Percentiles rank a stretch among this genome's conserved stretches.
phyloP scores from a whole-genome alignment of 2,888 invertebrate genomes.

The Arenicola marina region DNA sequence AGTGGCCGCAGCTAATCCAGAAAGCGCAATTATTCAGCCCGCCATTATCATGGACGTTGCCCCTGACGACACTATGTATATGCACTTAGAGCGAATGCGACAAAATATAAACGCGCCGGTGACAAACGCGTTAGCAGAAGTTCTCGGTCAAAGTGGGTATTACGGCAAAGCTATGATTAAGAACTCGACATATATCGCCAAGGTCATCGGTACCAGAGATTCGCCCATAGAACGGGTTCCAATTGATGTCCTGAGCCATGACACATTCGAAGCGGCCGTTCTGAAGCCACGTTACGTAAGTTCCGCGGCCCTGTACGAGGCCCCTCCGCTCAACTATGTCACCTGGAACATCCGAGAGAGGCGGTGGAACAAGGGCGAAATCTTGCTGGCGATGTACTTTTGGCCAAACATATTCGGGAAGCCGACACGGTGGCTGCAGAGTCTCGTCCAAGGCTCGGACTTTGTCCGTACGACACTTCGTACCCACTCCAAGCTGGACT shows the following conservation, averaged over 20 bases:
- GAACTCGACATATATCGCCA: constrained; percentile 47
- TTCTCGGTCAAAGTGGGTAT: constrained; percentile 46
- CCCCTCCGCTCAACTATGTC: constrained; percentile 48
- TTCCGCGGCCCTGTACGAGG: constrained; percentile 42
- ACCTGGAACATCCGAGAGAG: constrained; percentile 50
- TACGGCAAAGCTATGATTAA: constrained; percentile 51
- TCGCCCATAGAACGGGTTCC: constrained; percentile 47
- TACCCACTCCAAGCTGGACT: constrained; percentile 44
- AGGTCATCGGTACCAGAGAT: constrained; percentile 43
- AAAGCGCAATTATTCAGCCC: constrained; percentile 49
- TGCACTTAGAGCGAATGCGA: constrained; percentile 48
- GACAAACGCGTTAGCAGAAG: constrained; percentile 44
- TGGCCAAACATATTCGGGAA: constrained; percentile 44
- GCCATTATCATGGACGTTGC: constrained; percentile 44
- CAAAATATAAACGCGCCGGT: constrained; percentile 48
- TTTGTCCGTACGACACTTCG: constrained; percentile 45
- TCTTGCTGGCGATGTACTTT: constrained; percentile 47
- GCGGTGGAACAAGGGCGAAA: constrained; percentile 50
- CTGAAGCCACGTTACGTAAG: constrained; percentile 45
- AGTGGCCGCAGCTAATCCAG: constrained; percentile 48
- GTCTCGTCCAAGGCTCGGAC: constrained; percentile 40
- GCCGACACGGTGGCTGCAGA: constrained; percentile 44
- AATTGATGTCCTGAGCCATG: constrained; percentile 51
- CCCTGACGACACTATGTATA: constrained; percentile 45
- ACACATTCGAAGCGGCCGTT: constrained; percentile 50